phyloP scores from a whole-genome alignment of 2,888 invertebrate species.

The Eilema griseolum region DNA sequence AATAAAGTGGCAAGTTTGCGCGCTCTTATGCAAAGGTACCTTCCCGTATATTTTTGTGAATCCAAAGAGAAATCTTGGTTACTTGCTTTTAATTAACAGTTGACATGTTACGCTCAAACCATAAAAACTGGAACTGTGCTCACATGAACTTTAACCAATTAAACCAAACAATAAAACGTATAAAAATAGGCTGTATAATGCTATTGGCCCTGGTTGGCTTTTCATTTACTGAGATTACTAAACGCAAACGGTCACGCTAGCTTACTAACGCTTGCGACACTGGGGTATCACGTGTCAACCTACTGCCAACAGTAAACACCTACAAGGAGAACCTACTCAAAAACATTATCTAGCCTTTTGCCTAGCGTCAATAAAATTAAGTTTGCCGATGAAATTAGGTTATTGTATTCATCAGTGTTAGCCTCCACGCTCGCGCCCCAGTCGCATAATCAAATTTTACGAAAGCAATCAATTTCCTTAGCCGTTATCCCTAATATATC shows the following conservation, averaged over 20 bases:
- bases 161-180: background rate
- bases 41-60: too few relatives aligned
- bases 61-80: too few relatives aligned
- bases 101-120: background rate
- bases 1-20: background rate
- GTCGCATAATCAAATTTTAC: background rate
- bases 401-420: background rate
- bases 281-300: background rate
- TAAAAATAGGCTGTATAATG: background rate
- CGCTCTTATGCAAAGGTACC: background rate
- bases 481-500: background rate
- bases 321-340: background rate
- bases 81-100: too few relatives aligned
- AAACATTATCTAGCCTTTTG: background rate
- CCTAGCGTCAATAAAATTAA: background rate
- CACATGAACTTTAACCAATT: background rate
- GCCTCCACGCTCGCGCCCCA: background rate
- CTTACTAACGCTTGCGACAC: background rate
- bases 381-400: background rate
- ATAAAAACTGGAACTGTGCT: background rate
- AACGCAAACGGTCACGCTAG: background rate
- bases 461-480: slow-evolving; percentile 1
- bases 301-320: background rate
- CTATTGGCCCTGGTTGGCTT: background rate
- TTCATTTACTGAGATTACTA: background rate